These are phyloP conservation scores for Luehdorfia chinensis DNA, from an alignment of 1,140 invertebrate genomes.

Conservation along the genomic window DNA sequence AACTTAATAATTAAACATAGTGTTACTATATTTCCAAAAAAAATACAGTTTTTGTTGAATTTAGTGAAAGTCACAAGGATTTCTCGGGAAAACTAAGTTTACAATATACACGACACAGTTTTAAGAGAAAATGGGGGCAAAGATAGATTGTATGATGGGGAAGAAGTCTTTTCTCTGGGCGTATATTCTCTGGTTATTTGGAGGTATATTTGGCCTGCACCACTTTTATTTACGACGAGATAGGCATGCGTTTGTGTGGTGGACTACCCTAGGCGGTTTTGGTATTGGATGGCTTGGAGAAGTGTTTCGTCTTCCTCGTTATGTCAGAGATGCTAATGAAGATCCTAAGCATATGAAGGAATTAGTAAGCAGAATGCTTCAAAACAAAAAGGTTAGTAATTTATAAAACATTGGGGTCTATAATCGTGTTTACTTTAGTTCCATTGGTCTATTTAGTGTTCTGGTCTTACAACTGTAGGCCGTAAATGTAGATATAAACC, in stretches of 20 bases:
- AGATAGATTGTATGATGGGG: slow-evolving; percentile 26
- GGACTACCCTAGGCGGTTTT: slow-evolving; percentile 91
- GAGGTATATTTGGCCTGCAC: slow-evolving; percentile 92
- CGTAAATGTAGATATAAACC: too few relatives aligned
- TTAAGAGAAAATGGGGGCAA: slow-evolving; percentile 30
- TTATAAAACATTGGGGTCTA: background rate
- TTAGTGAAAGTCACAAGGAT: too few relatives aligned
- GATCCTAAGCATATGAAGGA: slow-evolving; percentile 83
- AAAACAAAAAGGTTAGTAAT: slow-evolving; percentile 79
- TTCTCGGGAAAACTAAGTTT: too few relatives aligned
- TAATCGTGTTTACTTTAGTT: too few relatives aligned
- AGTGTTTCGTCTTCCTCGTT: slow-evolving; percentile 89
- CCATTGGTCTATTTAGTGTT: too few relatives aligned
- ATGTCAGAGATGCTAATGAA: slow-evolving; percentile 92
- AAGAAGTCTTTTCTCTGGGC: slow-evolving; percentile 84
- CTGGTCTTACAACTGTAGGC: background rate
- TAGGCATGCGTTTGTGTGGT: slow-evolving; percentile 93
- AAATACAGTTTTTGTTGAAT: too few relatives aligned
- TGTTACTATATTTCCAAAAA: too few relatives aligned
- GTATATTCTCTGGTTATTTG: slow-evolving; percentile 91
- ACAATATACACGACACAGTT: too few relatives aligned
- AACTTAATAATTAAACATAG: too few relatives aligned
- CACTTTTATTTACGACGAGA: slow-evolving; percentile 94
- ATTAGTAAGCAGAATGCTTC: slow-evolving; percentile 80
- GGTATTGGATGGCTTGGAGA: slow-evolving; percentile 93